These are phyloP conservation scores for Littorina saxatilis DNA, from an alignment of 1,140 invertebrate genomes.

Conservation along the genomic window DNA sequence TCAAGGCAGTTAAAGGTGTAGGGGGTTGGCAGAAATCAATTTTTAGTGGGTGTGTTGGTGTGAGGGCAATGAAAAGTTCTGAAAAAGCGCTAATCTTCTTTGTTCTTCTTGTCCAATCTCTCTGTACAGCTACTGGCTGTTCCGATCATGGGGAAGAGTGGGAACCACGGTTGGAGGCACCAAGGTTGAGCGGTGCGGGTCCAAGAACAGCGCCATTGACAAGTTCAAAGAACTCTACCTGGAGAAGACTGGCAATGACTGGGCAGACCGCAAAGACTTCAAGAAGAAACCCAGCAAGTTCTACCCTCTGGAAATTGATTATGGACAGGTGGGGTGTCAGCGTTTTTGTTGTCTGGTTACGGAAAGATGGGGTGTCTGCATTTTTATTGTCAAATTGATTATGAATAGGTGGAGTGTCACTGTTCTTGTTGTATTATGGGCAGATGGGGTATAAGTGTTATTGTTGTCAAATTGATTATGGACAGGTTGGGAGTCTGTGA, in stretches of 20 bases:
- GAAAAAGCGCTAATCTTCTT: too few relatives aligned
- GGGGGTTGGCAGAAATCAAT: too few relatives aligned
- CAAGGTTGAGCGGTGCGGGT: slow-evolving; percentile 82
- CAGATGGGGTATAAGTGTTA: neutral
- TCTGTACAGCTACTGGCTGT: slow-evolving; percentile 85
- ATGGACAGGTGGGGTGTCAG: slow-evolving; percentile 79
- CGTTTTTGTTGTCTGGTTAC: too few relatives aligned
- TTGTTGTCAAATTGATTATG: neutral
- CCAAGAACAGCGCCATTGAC: slow-evolving; percentile 69
- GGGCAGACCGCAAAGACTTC: slow-evolving; percentile 83
- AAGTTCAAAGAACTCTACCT: slow-evolving; percentile 84
- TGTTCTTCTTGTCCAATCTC: too few relatives aligned
- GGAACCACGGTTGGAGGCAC: slow-evolving; percentile 91
- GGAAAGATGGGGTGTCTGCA: too few relatives aligned
- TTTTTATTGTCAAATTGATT: too few relatives aligned
- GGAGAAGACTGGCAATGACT: slow-evolving; percentile 92
- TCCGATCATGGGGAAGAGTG: slow-evolving; percentile 95
- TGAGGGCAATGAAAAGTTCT: too few relatives aligned
- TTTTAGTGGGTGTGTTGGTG: too few relatives aligned
- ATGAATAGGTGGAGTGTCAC: too few relatives aligned
- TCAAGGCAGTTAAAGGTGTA: too few relatives aligned
- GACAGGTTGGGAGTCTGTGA: neutral
- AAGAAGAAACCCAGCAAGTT: slow-evolving; percentile 88
- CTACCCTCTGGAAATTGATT: slow-evolving; percentile 94
- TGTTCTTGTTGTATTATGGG: too few relatives aligned